Conservation (phyloP, 2,113 vertebrate genomes). For the Centrocercus urophasianus region DNA sequence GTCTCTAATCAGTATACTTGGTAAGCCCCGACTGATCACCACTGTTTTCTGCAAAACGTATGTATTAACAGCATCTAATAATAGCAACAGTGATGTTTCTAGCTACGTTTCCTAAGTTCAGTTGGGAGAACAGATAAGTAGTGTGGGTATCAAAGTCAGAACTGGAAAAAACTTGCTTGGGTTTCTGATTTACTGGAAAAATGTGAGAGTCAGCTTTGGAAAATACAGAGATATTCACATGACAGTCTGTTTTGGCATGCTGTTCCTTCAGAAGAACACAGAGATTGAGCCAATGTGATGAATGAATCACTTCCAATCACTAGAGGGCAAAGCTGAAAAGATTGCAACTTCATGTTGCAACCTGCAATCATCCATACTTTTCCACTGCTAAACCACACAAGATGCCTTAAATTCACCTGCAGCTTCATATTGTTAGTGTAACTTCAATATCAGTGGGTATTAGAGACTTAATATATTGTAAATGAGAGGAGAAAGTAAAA, state of each 20-base stretch:
- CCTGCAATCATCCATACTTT: background rate
- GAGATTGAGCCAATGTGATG: background rate
- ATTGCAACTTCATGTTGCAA: background rate
- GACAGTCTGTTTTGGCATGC: background rate
- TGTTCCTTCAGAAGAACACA: background rate
- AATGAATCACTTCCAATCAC: constrained; percentile 30
- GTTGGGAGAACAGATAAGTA: background rate
- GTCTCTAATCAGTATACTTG: background rate
- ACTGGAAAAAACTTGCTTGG: background rate
- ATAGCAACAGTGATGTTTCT: background rate
- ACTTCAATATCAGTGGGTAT: background rate
- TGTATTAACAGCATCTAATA: background rate
- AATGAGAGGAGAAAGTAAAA: background rate
- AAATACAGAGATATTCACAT: background rate
- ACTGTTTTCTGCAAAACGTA: background rate
- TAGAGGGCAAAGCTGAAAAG: background rate
- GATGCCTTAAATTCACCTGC: background rate
- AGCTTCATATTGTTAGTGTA: background rate
- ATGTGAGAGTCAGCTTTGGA: background rate
- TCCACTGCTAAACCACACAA: background rate
- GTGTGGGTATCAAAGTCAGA: background rate
- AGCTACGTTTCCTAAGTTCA: background rate
- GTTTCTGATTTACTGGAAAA: background rate
- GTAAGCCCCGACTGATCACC: background rate
- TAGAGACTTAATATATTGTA: background rate